A percentile compares a stretch with the other conserved stretches of the same genome.
Evolutionary conservation across 2,113 vertebrate species (phyloP).

Genomic region (Microtus montanus): DNA sequence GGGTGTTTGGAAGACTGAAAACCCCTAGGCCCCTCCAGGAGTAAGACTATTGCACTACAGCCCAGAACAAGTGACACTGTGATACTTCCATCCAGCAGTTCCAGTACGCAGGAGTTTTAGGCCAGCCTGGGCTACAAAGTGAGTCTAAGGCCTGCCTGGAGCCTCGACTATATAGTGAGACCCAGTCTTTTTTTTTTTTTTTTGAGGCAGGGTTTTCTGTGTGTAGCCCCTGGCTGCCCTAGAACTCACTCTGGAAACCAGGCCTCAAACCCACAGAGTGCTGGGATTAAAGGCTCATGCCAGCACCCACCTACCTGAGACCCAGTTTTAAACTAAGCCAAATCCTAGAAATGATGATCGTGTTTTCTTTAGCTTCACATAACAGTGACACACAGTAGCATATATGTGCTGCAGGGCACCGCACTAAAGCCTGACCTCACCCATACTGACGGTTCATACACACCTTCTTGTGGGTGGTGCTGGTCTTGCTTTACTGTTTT

Average conservation of each 20-base stretch:
- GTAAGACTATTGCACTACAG: not conserved
- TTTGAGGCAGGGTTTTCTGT: too few species aligned
- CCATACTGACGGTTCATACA: not conserved
- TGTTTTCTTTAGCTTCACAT: not conserved
- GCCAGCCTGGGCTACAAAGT: not conserved
- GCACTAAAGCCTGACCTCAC: not conserved
- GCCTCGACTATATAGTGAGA: not conserved
- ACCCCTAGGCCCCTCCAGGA: not conserved
- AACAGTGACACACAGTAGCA: too few species aligned
- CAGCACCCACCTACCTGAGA: too few species aligned
- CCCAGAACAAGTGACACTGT: not conserved
- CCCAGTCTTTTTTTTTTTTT: too few species aligned
- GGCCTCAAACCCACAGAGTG: too few species aligned
- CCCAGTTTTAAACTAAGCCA: not conserved
- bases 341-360: not conserved
- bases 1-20: conserved; percentile 38
- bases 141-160: not conserved
- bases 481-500: not conserved
- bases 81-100: not conserved
- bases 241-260: too few species aligned
- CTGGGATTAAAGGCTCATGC: too few species aligned
- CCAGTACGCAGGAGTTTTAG: not conserved
- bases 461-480: too few species aligned
- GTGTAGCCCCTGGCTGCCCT: too few species aligned
- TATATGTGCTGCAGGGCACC: too few species aligned